Base-by-base conservation (phyloP, 2,888 invertebrate species). In the Eugnorisma glareosa region DNA sequence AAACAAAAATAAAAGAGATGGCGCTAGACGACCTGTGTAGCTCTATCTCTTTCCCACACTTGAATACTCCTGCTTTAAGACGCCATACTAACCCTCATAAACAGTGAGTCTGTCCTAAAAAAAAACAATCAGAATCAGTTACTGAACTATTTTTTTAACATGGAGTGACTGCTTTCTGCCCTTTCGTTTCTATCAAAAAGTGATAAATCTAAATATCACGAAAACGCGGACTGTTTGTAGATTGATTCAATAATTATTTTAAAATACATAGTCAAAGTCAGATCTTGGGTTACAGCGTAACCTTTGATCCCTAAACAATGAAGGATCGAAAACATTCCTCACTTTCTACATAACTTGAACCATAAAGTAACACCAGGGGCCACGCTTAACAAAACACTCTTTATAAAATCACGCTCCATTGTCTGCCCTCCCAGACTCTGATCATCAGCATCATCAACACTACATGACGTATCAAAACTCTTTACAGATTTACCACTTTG, bases 321-420 rank as follows among this genome's bases (percentile, higher is more conserved):
- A 63, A 43, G 7, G 15, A 6, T 40, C 0, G 15, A 59, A 37
- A 28, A 18, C 2, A 31, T 15, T 43, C 28, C 43, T 43, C 8
- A 11, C n/a, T 77, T 48, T 48, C 31, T 21, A 10, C 15, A 13
- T 67, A 64, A 81, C 81, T 88, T 86, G 11, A 21, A 73, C 84
- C 82, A 72, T n/a, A 59, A 75, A 77, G 75, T 80, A 87, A 88
- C 59, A 90, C 89, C 87, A 69, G 88, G 77, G 88, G 89, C 86
- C 66, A 81, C 83, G 86, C 82, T 82, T 84, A 86, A 87, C 84
- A 79, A 89, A 90, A 89, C 90, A 88, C 73, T 81, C 85, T 90
- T 91, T 89, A 88, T 87, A 85, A 88, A 89, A 91, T 91, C 89
- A 88, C 83, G 75, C 67, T 69, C 89, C 77, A 92, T 92, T 92